phyloP scores from a whole-genome alignment of 2,797 vertebrate species.

The Ctenopoma multispine region DNA sequence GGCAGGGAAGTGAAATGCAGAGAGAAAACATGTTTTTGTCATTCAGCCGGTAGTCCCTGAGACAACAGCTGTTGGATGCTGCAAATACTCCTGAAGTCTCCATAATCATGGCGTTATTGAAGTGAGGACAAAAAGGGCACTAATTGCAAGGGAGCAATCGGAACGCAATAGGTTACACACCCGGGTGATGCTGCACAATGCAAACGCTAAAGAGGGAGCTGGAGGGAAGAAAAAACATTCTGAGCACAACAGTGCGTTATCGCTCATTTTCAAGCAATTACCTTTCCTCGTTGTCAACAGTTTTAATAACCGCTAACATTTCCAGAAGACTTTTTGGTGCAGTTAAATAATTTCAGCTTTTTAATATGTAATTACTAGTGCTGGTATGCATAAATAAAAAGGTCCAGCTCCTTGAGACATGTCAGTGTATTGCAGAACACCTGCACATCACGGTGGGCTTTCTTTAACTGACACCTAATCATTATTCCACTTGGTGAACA shows the following conservation, averaged over 20 bases:
- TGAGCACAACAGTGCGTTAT: conserved; percentile 96
- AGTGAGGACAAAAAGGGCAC: conserved; percentile 99
- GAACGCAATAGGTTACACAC: conserved; percentile 99
- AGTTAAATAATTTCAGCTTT: conserved; percentile 99
- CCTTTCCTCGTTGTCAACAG: conserved; percentile 99
- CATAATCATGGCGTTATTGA: conserved; percentile 99
- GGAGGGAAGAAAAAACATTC: conserved; percentile 86
- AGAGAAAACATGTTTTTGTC: conserved; percentile 99
- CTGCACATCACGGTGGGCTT: conserved; percentile 95
- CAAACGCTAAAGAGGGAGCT: conserved; percentile 82
- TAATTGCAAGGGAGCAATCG: conserved; percentile 99
- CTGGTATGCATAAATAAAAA: conserved; percentile 97
- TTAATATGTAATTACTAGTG: conserved; percentile 98
- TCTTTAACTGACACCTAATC: conserved; percentile 99
- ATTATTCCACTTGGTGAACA: conserved; percentile 99
- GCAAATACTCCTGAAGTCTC: conserved; percentile 99
- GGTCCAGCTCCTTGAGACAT: conserved; percentile 94
- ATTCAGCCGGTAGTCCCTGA: conserved; percentile 99
- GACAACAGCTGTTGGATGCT: conserved; percentile 99
- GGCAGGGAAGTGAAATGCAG: conserved; percentile 94
- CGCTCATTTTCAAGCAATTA: conserved; percentile 99
- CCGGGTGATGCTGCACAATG: conserved; percentile 98
- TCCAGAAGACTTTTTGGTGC: conserved; percentile 96
- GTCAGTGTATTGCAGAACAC: conserved; percentile 97
- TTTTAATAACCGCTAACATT: conserved; percentile 99